These are phyloP conservation scores for Acrocephalus kingi DNA, from an alignment of 2,113 vertebrate genomes.

Conservation along the genomic window DNA sequence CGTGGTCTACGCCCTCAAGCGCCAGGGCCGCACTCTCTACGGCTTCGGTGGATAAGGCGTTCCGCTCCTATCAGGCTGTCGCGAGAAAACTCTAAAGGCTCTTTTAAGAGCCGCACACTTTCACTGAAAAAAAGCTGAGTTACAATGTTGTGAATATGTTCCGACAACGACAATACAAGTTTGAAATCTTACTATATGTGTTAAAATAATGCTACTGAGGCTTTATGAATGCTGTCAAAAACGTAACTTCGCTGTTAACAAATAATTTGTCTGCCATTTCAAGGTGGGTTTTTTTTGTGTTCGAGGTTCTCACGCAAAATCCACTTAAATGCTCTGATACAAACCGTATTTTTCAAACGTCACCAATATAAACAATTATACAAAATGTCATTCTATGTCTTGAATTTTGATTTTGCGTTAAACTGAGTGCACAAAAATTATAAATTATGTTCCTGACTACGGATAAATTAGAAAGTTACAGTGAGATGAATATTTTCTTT, in stretches of 20 bases:
- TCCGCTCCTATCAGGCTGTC: accelerated
- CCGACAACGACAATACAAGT: too few species aligned
- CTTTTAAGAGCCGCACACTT: constrained; percentile 75
- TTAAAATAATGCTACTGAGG: accelerated
- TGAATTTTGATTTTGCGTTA: accelerated
- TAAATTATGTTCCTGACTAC: too few species aligned
- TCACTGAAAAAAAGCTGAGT: background rate
- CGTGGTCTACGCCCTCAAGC: constrained; percentile 77
- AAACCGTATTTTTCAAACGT: accelerated
- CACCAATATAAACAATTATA: accelerated
- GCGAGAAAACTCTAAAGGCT: constrained; percentile 57
- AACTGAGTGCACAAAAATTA: accelerated
- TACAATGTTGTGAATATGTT: too few species aligned
- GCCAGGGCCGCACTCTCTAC: constrained; percentile 75
- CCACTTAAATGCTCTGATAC: background rate
- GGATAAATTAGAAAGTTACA: accelerated
- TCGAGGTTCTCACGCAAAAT: too few species aligned
- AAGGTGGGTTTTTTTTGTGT: accelerated
- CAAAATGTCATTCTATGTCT: accelerated
- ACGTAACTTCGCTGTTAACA: accelerated
- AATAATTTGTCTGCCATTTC: accelerated
- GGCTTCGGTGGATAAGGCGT: background rate
- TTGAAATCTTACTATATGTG: too few species aligned
- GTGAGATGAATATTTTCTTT: accelerated
- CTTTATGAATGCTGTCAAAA: accelerated